These are phyloP conservation scores for Ceuthmochares aereus DNA, from an alignment of 2,113 vertebrate species.

Conservation along the genomic window DNA sequence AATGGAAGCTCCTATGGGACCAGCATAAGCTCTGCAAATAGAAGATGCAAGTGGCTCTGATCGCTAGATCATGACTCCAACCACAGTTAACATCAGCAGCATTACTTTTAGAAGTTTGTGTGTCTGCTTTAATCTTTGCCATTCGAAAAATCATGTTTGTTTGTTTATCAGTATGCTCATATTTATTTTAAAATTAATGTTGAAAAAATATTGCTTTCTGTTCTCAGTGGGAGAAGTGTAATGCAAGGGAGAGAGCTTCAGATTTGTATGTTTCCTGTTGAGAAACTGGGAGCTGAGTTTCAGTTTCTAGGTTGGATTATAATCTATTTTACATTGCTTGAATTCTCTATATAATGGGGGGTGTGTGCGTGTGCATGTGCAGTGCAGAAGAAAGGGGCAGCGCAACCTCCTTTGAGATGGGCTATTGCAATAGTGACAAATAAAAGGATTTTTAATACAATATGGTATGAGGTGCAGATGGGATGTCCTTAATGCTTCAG, in stretches of 20 bases:
- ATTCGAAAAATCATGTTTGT: not conserved
- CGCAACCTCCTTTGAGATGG: not conserved
- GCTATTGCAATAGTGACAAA: not conserved
- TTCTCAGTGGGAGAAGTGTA: not conserved
- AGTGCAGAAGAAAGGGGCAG: not conserved
- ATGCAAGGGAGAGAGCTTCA: not conserved
- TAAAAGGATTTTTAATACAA: not conserved
- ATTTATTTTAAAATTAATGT: not conserved
- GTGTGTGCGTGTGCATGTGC: not conserved
- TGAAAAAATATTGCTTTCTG: not conserved
- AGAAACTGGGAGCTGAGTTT: not conserved
- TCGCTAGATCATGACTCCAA: not conserved
- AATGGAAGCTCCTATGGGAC: conserved; percentile 59
- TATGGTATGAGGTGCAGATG: not conserved
- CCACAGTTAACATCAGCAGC: not conserved
- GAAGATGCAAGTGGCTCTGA: not conserved
- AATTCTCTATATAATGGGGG: not conserved
- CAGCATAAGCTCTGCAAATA: not conserved
- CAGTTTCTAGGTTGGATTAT: not conserved
- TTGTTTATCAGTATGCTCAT: not conserved
- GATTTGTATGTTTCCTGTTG: not conserved
- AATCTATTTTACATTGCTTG: not conserved
- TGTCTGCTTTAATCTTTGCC: not conserved
- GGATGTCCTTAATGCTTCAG: not conserved
- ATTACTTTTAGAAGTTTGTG: not conserved